phyloP scores from a whole-genome alignment of 2,888 invertebrate genomes.

The Nasonia oneida region DNA sequence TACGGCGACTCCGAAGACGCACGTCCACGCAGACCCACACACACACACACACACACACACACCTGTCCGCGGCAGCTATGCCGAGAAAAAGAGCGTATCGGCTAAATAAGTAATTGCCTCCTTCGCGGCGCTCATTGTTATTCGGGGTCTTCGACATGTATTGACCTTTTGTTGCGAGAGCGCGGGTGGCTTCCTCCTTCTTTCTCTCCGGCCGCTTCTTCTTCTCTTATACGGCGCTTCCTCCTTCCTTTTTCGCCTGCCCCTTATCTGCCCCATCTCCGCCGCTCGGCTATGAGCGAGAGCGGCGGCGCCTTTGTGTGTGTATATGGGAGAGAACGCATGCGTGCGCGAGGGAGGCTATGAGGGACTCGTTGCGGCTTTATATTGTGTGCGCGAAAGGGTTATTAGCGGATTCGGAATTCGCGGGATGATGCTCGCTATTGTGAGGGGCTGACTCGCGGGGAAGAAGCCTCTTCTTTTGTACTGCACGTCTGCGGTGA shows the following conservation, averaged over 20 bases:
- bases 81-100: slow-evolving; percentile 44
- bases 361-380: slow-evolving; percentile 8
- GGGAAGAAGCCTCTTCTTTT: not conserved
- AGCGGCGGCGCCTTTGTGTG: slow-evolving; percentile 42
- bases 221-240: not conserved
- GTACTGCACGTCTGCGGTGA: not conserved
- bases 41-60: slow-evolving; percentile 9
- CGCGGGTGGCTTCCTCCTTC: slow-evolving; percentile 37
- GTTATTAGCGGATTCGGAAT: slow-evolving; percentile 49
- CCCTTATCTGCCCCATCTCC: slow-evolving; percentile 58
- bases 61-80: not conserved
- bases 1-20: slow-evolving; percentile 8
- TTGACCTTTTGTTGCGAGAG: slow-evolving; percentile 57
- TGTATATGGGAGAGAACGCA: slow-evolving; percentile 26
- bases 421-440: not conserved
- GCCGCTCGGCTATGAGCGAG: slow-evolving; percentile 25
- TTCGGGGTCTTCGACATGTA: slow-evolving; percentile 63
- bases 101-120: slow-evolving; percentile 61
- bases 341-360: slow-evolving; percentile 31
- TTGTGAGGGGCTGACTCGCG: not conserved
- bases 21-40: not conserved
- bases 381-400: slow-evolving; percentile 16
- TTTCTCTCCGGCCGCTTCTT: slow-evolving; percentile 15
- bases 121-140: slow-evolving; percentile 56
- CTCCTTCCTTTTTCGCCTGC: slow-evolving; percentile 36